Conservation (phyloP, 2,888 invertebrate species). For the Hartigia nigra region DNA sequence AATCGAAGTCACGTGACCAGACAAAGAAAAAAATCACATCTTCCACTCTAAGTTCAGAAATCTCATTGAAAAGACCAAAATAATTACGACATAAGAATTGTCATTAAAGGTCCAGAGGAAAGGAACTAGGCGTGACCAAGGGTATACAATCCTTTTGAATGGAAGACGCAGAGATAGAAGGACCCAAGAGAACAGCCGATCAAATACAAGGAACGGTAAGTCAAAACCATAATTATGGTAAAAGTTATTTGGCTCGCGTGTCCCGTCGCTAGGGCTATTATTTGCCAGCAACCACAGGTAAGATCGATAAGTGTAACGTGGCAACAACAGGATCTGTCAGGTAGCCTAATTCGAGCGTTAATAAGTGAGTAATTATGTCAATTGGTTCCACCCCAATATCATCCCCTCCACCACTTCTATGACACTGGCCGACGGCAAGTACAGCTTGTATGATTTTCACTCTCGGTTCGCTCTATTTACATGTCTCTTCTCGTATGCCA, state of each 20-base stretch:
- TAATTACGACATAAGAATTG: background rate
- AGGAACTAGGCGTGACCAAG: background rate
- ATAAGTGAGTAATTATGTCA: slow-evolving; percentile 7
- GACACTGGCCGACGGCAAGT: background rate
- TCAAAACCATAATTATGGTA: background rate
- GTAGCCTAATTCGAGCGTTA: background rate
- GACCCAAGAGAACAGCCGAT: background rate
- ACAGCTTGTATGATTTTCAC: slow-evolving; percentile 5
- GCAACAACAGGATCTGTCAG: background rate
- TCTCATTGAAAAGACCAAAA: background rate
- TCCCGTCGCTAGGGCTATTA: background rate
- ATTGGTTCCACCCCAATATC: background rate
- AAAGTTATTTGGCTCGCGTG: background rate
- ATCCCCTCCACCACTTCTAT: background rate
- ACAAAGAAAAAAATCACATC: background rate
- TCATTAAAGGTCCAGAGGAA: background rate
- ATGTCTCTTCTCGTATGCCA: background rate
- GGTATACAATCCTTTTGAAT: background rate
- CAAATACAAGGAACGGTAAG: background rate
- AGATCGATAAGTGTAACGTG: background rate
- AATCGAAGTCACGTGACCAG: background rate
- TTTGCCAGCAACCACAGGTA: background rate
- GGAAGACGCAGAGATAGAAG: background rate
- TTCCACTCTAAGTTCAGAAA: background rate
- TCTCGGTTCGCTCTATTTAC: slow-evolving; percentile 6